These are phyloP conservation scores for Cecidostiba fungosa DNA, from an alignment of 2,888 invertebrate species.

Conservation along the genomic window DNA sequence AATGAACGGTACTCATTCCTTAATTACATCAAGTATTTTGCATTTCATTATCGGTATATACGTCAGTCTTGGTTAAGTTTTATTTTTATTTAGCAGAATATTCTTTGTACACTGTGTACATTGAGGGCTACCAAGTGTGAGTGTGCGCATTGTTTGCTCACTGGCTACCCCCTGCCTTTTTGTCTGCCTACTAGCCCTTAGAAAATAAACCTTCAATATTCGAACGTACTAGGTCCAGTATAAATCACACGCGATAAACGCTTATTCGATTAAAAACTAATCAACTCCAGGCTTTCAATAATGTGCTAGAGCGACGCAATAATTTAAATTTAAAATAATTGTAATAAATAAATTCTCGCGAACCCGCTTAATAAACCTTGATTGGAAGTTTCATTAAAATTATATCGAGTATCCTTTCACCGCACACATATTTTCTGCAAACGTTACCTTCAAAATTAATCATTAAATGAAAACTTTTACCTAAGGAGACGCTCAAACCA, in stretches of 20 bases:
- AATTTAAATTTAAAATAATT: slow-evolving; percentile 58
- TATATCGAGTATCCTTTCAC: slow-evolving; percentile 68
- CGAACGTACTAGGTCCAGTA: slow-evolving; percentile 39
- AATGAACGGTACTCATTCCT: slow-evolving; percentile 77
- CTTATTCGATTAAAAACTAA: slow-evolving; percentile 39
- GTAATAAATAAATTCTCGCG: slow-evolving; percentile 55
- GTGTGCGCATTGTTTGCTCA: slow-evolving; percentile 54
- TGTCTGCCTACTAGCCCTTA: slow-evolving; percentile 38
- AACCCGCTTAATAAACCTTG: slow-evolving; percentile 22
- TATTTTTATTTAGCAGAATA: slow-evolving; percentile 64
- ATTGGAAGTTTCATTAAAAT: slow-evolving; percentile 53
- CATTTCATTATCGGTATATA: slow-evolving; percentile 75
- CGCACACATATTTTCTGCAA: slow-evolving; percentile 44
- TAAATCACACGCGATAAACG: slow-evolving; percentile 46
- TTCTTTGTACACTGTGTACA: slow-evolving; percentile 72
- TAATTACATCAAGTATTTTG: slow-evolving; percentile 79
- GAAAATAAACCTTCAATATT: slow-evolving; percentile 59
- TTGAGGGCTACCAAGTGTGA: slow-evolving; percentile 68
- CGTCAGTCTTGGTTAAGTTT: slow-evolving; percentile 79
- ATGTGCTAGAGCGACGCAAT: slow-evolving; percentile 48
- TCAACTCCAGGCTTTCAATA: slow-evolving; percentile 45
- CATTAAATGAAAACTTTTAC: slow-evolving; percentile 41
- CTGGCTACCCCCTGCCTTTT: slow-evolving; percentile 33
- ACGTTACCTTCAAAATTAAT: slow-evolving; percentile 36
- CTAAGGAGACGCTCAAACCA: slow-evolving; percentile 52